Evolutionary conservation across 2,888 invertebrate species (phyloP).

Genomic region (Epinotia brunnichana): DNA sequence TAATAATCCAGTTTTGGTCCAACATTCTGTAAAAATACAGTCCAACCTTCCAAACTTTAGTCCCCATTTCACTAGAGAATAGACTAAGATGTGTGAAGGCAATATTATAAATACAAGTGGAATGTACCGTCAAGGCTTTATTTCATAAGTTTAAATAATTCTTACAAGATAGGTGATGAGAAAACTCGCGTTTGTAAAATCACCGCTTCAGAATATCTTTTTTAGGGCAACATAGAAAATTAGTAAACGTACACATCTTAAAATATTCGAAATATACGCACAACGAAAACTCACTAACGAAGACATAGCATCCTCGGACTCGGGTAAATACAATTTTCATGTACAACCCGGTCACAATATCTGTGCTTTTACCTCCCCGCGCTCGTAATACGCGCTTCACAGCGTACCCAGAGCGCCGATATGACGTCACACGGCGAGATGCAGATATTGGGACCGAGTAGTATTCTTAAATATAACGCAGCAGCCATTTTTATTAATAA

Average conservation of each 20-base stretch:
- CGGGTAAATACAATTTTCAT: constrained; percentile 29
- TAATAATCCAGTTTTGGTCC: constrained; percentile 70
- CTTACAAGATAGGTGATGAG: constrained; percentile 45
- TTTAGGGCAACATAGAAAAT: constrained; percentile 29
- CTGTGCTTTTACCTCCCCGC: too few relatives aligned
- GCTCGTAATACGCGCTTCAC: too few relatives aligned
- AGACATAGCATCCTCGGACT: constrained; percentile 7
- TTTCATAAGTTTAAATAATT: constrained; percentile 77
- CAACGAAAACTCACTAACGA: constrained; percentile 12
- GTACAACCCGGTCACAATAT: background rate
- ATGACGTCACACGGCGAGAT: too few relatives aligned
- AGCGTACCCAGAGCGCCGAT: too few relatives aligned
- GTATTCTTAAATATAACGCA: constrained; percentile 18
- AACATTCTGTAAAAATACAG: constrained; percentile 63
- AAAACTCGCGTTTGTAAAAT: constrained; percentile 41
- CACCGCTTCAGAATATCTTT: constrained; percentile 31
- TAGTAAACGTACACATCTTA: constrained; percentile 36
- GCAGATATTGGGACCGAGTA: background rate
- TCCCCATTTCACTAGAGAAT: constrained; percentile 60
- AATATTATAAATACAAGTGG: constrained; percentile 78
- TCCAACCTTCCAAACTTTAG: constrained; percentile 54
- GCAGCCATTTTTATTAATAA: constrained; percentile 11
- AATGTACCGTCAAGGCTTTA: constrained; percentile 81
- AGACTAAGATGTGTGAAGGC: constrained; percentile 71
- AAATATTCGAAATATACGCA: constrained; percentile 24